Evolutionary conservation across 1,140 invertebrate species (phyloP), one percentile per base, ranked within the genome.

Genomic region (Rhagoletis pomonella): DNA sequence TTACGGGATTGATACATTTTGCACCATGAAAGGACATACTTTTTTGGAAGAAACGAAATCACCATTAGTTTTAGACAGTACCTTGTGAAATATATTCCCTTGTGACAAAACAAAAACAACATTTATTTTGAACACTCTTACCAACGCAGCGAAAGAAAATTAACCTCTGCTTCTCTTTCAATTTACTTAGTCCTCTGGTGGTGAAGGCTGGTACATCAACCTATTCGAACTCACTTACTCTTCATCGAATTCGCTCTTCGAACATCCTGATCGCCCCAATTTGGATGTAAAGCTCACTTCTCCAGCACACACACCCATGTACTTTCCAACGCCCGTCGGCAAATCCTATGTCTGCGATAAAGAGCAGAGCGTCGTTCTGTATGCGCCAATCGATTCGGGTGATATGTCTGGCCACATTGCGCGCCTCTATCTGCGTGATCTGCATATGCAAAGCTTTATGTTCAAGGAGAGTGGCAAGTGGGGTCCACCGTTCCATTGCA

Each of bases 271-370:
- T 89, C 94, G 94, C 84, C 94, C 94, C 50, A 93, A 93, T 0
- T 87, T 94, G 10, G 90, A 92, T 42, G 94, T 95, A 5, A 94
- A 94, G 85, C 90, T 97, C 60, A 95, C 94, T 1, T 95, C 95
- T 1, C 94, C 94, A 0, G 90, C 94, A 7, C 94, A 95, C 87
- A 94, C 94, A 19, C 93, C 95, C 1, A 95, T 96, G 90, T 91
- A 97, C 65, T 97, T 97, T 89, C 96, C 96, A 2, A 98, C 97
- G 0, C 97, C 97, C 0, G 96, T 98, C 17, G 97, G 97, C 5
- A 96, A 97, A 90, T 97, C 97, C 0, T 98, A 96, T 90, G 94
- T 95, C 14, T 98, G 97, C 89, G 93, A 94, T 77, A 94, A 95
- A 44, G 96, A 97, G 92, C 90, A 92, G 88, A 89, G 88, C 42